Evolutionary conservation across 2,113 vertebrate genomes (phyloP), one percentile per base, ranked within the genome.

Genomic region (Protobothrops mucrosquamatus): DNA sequence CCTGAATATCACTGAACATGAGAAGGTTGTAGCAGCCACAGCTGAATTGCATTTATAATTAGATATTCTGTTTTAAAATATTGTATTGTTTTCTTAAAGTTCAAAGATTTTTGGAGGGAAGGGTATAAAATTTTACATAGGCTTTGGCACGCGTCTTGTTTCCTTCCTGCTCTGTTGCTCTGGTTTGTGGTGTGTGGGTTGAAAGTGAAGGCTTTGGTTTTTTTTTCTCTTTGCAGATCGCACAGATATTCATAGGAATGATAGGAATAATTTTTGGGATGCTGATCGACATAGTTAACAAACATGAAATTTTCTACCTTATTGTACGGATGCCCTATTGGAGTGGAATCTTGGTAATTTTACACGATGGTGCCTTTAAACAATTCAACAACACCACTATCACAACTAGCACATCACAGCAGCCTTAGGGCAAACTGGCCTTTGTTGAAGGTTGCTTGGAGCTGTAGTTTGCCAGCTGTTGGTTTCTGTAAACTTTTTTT

Each of bases 311-410:
- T 81, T 8, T 69, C 29, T 69, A 69, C 12, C 61, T 69, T 69
- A 15, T 6, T 4, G 2, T 34, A 11, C 24, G 2, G 29, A 61
- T 23, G 1, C 55, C 92, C 1, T 20, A 85, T 57, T 93, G 92
- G 88, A 86, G 69, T 11, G 92, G 88, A 59, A 12, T 59, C 29
- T 14, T 89, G 92, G 92, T 93, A 93, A 90, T 48, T 93, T 88
- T 48, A 55, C 5, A n/a, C 18, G 23, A 46, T 1, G 24, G 34
- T 14, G 51, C 7, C n/a, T 56, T 9, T 4, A n/a, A 88, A n/a
- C 23, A 23, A 12, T n/a, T 69, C 26, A n/a, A 14, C 4, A 69
- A 12, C 11, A n/a, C 29, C 10, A 11, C 59, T 61, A 69, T 12
- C 26, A 69, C 29, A 61, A 26, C 59, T 61, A 11, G 59, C 24